Percentiles rank a stretch among this genome's conserved stretches.
These are phyloP conservation scores for Chrysolina oricalcia DNA, from an alignment of 2,888 invertebrate species.

Conservation along the genomic window DNA sequence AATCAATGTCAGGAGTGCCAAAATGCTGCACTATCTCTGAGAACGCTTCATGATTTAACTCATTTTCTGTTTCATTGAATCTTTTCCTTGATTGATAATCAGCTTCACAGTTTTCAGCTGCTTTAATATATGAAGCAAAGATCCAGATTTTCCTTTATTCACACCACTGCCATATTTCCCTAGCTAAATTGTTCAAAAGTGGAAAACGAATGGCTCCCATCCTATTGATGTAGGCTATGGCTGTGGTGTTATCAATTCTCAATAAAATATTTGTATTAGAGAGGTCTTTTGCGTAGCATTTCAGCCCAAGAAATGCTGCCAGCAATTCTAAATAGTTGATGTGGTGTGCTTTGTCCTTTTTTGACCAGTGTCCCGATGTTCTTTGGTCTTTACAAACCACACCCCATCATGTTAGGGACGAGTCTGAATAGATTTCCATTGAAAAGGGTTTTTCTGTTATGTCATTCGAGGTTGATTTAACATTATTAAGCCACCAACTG, in stretches of 20 bases:
- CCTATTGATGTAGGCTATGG: too few relatives aligned
- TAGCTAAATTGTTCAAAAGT: too few relatives aligned
- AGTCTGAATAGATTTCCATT: slow-evolving; percentile 3
- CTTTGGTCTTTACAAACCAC: background rate
- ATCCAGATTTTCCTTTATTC: slow-evolving; percentile 7
- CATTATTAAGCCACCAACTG: background rate
- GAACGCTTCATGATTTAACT: background rate
- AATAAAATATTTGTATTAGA: background rate
- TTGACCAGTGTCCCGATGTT: background rate
- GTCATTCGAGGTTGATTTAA: background rate
- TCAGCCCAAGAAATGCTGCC: background rate
- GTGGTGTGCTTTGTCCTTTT: background rate
- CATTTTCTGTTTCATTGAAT: background rate
- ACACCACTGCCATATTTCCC: too few relatives aligned
- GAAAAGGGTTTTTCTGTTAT: background rate
- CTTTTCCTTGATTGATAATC: background rate
- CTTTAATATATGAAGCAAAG: background rate
- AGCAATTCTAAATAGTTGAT: background rate
- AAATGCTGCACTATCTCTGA: background rate
- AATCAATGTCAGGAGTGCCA: slow-evolving; percentile 12
- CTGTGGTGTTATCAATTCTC: slow-evolving; percentile 1
- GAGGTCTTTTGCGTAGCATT: background rate
- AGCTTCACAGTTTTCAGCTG: slow-evolving; percentile 1
- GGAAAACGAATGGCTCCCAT: too few relatives aligned
- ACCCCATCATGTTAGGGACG: background rate